A percentile compares a stretch with the other conserved stretches of the same genome.
Conservation (phyloP, 2,113 vertebrate genomes). For the Gopherus evgoodei region DNA sequence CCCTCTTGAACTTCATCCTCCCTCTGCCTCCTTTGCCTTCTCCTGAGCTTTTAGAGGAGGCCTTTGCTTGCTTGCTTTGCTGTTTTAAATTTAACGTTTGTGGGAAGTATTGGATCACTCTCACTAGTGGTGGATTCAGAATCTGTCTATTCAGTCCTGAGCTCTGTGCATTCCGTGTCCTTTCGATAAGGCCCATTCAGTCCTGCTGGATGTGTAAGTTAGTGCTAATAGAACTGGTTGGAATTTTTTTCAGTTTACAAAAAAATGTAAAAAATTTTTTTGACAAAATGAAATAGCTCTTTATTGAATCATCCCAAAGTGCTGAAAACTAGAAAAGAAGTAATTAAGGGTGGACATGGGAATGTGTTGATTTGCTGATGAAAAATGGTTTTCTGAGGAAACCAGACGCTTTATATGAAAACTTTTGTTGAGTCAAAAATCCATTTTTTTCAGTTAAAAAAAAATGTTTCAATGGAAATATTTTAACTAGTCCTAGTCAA, state of each 20-base stretch:
- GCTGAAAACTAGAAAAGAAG: too few relatives aligned
- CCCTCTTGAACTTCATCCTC: constrained; percentile 27
- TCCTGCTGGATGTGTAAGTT: background rate
- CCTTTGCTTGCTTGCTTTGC: background rate
- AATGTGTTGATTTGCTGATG: background rate
- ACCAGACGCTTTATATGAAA: background rate
- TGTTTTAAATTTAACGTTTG: background rate
- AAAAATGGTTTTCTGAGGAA: background rate
- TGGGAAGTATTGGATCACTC: background rate
- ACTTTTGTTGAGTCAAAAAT: background rate
- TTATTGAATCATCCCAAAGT: background rate
- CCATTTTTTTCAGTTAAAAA: background rate
- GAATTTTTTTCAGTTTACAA: background rate
- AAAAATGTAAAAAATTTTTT: background rate
- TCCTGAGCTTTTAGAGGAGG: background rate
- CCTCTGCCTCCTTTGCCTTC: background rate
- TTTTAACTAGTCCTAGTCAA: background rate
- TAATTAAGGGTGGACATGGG: fast-evolving
- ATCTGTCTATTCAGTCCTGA: fast-evolving
- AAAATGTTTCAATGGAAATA: background rate
- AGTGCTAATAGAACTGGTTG: background rate
- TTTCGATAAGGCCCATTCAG: background rate
- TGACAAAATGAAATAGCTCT: background rate
- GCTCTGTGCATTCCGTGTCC: background rate
- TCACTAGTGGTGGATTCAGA: background rate